These are phyloP conservation scores for Dastarcus helophoroides DNA, from an alignment of 2,888 invertebrate genomes.

Conservation along the genomic window DNA sequence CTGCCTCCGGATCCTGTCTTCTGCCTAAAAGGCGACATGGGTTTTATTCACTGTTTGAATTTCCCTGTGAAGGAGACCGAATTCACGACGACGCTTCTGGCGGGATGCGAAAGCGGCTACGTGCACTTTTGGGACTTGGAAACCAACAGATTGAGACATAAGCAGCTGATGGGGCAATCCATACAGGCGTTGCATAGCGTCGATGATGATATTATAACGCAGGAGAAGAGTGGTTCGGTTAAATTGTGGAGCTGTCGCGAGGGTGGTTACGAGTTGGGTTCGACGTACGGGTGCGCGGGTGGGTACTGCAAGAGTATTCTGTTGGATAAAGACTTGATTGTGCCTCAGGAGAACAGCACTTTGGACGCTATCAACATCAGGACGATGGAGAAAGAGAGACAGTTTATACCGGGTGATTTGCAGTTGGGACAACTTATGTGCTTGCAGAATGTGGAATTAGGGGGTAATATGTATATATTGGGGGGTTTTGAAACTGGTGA, in stretches of 20 bases:
- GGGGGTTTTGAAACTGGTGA: slow-evolving; percentile 66
- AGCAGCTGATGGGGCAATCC: slow-evolving; percentile 53
- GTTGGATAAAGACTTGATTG: slow-evolving; percentile 48
- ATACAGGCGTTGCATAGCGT: slow-evolving; percentile 52
- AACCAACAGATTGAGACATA: slow-evolving; percentile 59
- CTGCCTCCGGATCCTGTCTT: slow-evolving; percentile 70
- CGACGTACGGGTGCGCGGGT: slow-evolving; percentile 47
- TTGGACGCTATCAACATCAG: slow-evolving; percentile 39
- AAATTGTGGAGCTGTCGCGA: slow-evolving; percentile 51
- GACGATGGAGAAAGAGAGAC: slow-evolving; percentile 31
- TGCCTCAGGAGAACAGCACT: slow-evolving; percentile 51
- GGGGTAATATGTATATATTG: slow-evolving; percentile 45
- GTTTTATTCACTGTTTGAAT: slow-evolving; percentile 58
- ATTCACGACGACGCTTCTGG: slow-evolving; percentile 50
- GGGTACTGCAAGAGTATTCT: slow-evolving; percentile 62
- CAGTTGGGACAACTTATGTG: slow-evolving; percentile 56
- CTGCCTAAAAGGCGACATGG: slow-evolving; percentile 60
- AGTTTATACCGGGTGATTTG: slow-evolving; percentile 35
- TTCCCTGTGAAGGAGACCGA: slow-evolving; percentile 47
- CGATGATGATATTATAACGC: slow-evolving; percentile 52
- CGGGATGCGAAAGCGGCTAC: slow-evolving; percentile 62
- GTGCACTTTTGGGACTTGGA: slow-evolving; percentile 71
- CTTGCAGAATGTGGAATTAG: slow-evolving; percentile 41
- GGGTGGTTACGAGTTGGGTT: slow-evolving; percentile 48
- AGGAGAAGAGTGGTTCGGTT: slow-evolving; percentile 61